Conservation (phyloP, 2,797 vertebrate genomes). For the Cyclopterus lumpus region DNA sequence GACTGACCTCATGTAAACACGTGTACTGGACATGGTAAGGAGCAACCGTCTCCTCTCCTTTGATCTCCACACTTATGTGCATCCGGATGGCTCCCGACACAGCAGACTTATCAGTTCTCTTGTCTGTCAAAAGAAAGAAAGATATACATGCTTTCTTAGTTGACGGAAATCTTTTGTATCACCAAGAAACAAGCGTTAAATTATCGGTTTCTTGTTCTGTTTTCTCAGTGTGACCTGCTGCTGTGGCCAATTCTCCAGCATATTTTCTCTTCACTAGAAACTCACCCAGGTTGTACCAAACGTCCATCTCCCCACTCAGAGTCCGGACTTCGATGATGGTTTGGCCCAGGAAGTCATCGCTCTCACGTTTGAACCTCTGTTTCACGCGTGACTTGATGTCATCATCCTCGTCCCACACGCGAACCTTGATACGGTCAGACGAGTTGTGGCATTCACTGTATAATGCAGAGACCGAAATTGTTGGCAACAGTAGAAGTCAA, state of each 20-base stretch:
- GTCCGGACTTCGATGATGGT: slow-evolving; percentile 98
- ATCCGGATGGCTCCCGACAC: slow-evolving; percentile 97
- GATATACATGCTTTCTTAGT: slow-evolving; percentile 35
- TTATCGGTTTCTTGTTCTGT: slow-evolving; percentile 33
- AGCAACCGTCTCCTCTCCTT: slow-evolving; percentile 98
- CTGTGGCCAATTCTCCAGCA: slow-evolving; percentile 25
- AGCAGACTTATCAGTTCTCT: slow-evolving; percentile 95
- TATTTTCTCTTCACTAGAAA: slow-evolving; percentile 25
- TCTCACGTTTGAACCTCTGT: slow-evolving; percentile 96
- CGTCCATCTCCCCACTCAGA: slow-evolving; percentile 97
- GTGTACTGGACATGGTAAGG: slow-evolving; percentile 98
- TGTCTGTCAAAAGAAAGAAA: slow-evolving; percentile 84
- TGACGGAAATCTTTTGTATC: slow-evolving; percentile 34
- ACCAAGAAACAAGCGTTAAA: slow-evolving; percentile 36
- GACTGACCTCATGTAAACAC: slow-evolving; percentile 93
- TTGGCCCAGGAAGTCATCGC: slow-evolving; percentile 96
- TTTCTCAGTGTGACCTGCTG: slow-evolving; percentile 26
- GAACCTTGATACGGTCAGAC: slow-evolving; percentile 97
- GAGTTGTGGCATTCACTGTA: slow-evolving; percentile 97
- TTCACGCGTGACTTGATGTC: slow-evolving; percentile 98
- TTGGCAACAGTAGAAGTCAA: not conserved
- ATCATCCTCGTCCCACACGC: slow-evolving; percentile 96
- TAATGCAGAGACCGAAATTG: slow-evolving; percentile 24
- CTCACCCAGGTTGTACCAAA: slow-evolving; percentile 98
- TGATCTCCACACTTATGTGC: slow-evolving; percentile 99